Evolutionary conservation across 2,113 vertebrate species (phyloP).

Genomic region (Elephas maximus): DNA sequence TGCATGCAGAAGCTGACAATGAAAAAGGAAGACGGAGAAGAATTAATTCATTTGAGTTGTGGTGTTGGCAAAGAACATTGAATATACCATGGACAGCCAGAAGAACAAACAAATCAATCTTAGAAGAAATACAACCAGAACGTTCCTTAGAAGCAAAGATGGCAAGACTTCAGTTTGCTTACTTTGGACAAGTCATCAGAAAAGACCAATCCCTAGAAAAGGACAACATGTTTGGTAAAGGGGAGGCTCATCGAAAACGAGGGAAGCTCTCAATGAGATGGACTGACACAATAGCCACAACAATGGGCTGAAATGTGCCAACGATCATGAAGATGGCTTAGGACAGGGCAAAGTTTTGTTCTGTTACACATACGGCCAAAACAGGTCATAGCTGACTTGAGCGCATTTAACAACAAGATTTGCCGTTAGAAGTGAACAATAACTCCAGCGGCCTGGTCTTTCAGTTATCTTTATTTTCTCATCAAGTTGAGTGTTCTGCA

Average conservation of each 20-base stretch:
- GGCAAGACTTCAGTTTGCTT: not conserved
- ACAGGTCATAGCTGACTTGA: not conserved
- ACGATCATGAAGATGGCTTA: not conserved
- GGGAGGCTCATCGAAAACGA: not conserved
- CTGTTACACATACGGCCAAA: not conserved
- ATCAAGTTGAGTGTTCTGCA: not conserved
- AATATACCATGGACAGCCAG: not conserved
- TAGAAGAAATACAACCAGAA: not conserved
- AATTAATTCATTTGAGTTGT: not conserved
- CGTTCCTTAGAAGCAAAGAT: not conserved
- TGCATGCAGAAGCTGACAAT: not conserved
- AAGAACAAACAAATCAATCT: not conserved
- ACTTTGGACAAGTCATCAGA: not conserved
- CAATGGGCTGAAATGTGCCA: not conserved
- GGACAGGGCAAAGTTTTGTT: not conserved
- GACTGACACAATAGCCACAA: not conserved
- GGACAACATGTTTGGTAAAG: not conserved
- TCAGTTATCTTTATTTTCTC: not conserved
- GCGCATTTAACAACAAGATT: not conserved
- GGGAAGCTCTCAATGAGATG: not conserved
- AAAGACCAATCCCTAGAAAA: not conserved
- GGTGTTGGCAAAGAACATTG: not conserved
- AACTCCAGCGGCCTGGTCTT: not conserved
- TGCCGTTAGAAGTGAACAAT: not conserved
- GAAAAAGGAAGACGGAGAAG: not conserved